phyloP scores from a whole-genome alignment of 2,113 vertebrate species.

The Cryptoleucopteryx plumbea region DNA sequence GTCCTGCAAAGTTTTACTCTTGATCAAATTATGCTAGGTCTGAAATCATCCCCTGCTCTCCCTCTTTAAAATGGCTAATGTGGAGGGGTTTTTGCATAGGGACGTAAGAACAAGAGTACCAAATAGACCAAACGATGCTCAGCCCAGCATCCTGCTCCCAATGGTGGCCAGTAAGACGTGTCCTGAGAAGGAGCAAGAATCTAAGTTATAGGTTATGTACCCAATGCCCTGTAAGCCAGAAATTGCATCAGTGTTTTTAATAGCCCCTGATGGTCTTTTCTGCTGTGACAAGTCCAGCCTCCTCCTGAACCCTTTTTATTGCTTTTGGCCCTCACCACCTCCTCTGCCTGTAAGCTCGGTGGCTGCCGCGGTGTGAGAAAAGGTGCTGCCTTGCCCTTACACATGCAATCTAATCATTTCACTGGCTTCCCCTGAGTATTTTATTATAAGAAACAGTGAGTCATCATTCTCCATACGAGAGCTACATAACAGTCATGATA shows the following conservation, averaged over 20 bases:
- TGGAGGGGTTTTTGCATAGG: not conserved
- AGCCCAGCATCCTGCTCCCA: not conserved
- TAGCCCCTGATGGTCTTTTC: not conserved
- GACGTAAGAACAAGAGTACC: fast-evolving
- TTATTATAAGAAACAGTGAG: not conserved
- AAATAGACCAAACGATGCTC: not conserved
- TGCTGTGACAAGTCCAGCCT: not conserved
- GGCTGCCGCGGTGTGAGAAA: fast-evolving
- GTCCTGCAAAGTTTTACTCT: not conserved
- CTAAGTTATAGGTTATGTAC: not conserved
- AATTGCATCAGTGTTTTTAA: not conserved
- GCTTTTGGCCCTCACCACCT: not conserved
- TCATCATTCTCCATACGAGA: not conserved
- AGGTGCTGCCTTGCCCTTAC: not conserved
- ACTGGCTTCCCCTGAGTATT: not conserved
- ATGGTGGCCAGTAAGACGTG: fast-evolving
- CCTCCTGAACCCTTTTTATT: not conserved
- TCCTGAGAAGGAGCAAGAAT: not conserved
- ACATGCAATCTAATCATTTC: not conserved
- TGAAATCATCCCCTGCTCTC: not conserved
- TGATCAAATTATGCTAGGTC: not conserved
- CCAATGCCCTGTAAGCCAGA: not conserved
- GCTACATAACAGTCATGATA: not conserved
- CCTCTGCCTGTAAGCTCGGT: not conserved
- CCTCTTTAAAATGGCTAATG: not conserved